Percentiles rank a stretch among this genome's conserved stretches.
Evolutionary conservation across 2,797 vertebrate species (phyloP).

Genomic region (Halcyon leucocephala): DNA sequence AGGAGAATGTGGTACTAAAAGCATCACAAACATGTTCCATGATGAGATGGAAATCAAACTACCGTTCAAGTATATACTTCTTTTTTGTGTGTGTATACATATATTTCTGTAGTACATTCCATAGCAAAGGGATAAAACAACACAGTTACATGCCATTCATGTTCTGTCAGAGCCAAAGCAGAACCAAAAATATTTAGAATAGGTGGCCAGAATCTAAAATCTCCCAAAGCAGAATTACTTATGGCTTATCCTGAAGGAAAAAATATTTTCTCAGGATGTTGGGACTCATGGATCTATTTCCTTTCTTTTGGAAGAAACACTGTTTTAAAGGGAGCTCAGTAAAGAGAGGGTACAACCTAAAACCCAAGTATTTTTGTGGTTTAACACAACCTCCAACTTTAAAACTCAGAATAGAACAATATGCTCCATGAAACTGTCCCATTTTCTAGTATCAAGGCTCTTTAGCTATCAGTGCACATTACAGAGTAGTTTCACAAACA

Average conservation of each 20-base stretch:
- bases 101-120: background rate
- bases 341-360: background rate
- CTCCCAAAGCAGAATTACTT: background rate
- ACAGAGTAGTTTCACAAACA: background rate
- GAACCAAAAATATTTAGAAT: background rate
- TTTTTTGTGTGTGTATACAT: fast-evolving
- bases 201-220: background rate
- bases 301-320: background rate
- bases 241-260: background rate
- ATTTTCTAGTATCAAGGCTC: background rate
- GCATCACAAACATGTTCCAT: background rate
- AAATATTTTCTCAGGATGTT: background rate
- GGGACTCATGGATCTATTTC: background rate
- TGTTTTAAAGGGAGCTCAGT: background rate
- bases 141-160: background rate
- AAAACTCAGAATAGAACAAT: background rate
- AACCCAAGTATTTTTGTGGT: background rate
- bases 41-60: background rate
- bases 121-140: background rate
- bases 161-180: background rate
- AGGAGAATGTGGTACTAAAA: background rate
- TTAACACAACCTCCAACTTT: background rate
- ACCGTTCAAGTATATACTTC: background rate
- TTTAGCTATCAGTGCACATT: background rate
- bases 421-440: background rate